Base-by-base conservation (phyloP, 2,888 invertebrate species). In the Polymixis flavicincta region DNA sequence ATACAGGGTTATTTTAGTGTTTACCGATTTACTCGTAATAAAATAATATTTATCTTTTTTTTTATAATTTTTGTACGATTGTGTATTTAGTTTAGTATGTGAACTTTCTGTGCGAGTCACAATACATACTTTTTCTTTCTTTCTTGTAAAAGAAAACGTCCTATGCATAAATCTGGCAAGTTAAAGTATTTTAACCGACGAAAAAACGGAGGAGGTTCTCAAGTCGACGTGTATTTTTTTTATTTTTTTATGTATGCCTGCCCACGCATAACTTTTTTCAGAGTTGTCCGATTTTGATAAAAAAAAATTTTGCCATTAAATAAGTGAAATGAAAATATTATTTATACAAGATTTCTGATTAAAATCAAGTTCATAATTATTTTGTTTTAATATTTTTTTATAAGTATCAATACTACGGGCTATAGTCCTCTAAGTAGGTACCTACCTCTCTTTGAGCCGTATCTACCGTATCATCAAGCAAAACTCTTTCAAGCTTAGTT, bases 111-210 rank as follows among this genome's bases (percentile, higher is more conserved):
- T 37, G 37, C 32, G 37, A 37, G 37, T 37, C 37, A 37, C 37
- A 37, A 37, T 37, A 37, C 3, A 37, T 37, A 37, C 37, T 37
- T 3, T 37, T 37, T 37, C 37, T 37, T 37, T 37, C 37, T 37
- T 37, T 37, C 37, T 50, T 67, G 45, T 68, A 52, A 55, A 67
- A 28, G 22, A 25, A 81, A 74, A 74, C 45, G 63, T 37, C 9
- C 22, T 45, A 28, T 64, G 13, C 19, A 52, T 22, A 45, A 37
- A 59, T 54, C 63, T 14, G 19, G 7, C 8, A 50, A 52, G 8
- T 50, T 32, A 19, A 28, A n/a, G 14, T 79, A 42, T 45, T 72
- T 54, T n/a, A n/a, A n/a, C n/a, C n/a, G n/a, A n/a, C n/a, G n/a
- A n/a, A n/a, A n/a, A n/a, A n/a, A n/a, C n/a, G n/a, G n/a, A n/a